Base-by-base conservation (phyloP, 2,888 invertebrate genomes). In the Petrolisthes cinctipes region DNA sequence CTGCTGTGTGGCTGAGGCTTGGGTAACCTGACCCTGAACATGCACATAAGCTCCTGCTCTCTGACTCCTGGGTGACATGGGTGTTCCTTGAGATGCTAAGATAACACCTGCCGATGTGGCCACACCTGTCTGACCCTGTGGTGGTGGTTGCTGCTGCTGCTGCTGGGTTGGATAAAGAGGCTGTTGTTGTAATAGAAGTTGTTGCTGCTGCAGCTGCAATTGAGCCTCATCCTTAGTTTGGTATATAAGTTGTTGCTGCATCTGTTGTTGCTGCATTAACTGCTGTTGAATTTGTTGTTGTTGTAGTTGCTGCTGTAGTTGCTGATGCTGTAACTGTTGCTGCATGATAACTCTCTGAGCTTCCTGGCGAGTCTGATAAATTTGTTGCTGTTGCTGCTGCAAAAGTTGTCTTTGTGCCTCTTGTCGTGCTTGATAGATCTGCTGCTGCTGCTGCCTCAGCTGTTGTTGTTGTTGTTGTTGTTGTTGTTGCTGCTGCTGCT, bases 31-130 rank as follows among this genome's bases (percentile, higher is more conserved):
- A 61, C 86, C 87, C 83, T 90, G 90, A n/a, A 90, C 88, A 54
- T 90, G 90, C 51, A 89, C 88, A 68, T 90, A 90, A n/a, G 89
- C 89, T 20, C 90, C 90, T 61, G 90, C 83, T 14, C 90, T 82
- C 71, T 89, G 90, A 86, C 89, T 90, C 53, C 86, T 89, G 75
- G 90, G 90, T 61, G 90, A 90, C 89, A 90, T 89, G 14, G 90
- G 88, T 78, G 88, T 84, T 66, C 90, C 90, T 53, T 85, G 84
- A 53, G 90, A 86, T n/a, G 90, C 88, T 80, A 89, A 68, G 61
- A 88, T 90, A 4, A 90, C 90, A 87, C 89, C 82, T 51, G 86
- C 81, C 57, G 89, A 82, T 4, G 89, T 79, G 71, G 61, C 84
- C 66, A 71, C 71, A 71, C 71, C 53, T 51, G 86, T 86, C 71